These are phyloP conservation scores for Hanleya hanleyi DNA, from an alignment of 2,888 invertebrate genomes.

Conservation along the genomic window DNA sequence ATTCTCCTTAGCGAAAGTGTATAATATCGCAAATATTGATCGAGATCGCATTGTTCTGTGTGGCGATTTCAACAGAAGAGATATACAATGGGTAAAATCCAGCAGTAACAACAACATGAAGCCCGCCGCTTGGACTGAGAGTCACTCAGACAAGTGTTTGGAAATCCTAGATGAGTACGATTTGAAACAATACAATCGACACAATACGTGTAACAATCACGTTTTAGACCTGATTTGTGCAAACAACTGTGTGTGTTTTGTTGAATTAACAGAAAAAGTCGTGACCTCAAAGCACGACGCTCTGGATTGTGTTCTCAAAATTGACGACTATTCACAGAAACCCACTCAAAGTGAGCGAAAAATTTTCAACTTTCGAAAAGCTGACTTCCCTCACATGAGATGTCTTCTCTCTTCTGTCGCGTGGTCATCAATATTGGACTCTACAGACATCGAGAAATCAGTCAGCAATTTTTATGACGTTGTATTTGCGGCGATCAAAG, in stretches of 20 bases:
- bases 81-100: neutral
- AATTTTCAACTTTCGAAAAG: neutral
- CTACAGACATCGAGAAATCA: neutral
- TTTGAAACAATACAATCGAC: neutral
- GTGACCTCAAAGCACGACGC: neutral
- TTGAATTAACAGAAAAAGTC: neutral
- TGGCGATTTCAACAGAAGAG: neutral
- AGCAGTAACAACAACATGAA: neutral
- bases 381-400: neutral
- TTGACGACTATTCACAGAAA: neutral
- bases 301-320: neutral
- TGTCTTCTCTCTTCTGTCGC: neutral
- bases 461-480: neutral
- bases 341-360: neutral
- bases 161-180: neutral
- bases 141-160: neutral
- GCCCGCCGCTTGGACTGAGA: neutral
- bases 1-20: neutral
- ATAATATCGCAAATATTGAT: neutral
- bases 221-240: neutral
- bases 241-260: neutral
- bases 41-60: neutral
- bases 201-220: neutral
- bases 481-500: neutral
- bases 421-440: neutral